Percentiles rank a stretch among this genome's conserved stretches.
Conservation (phyloP, 2,113 vertebrate genomes). For the Bostrychus sinensis region DNA sequence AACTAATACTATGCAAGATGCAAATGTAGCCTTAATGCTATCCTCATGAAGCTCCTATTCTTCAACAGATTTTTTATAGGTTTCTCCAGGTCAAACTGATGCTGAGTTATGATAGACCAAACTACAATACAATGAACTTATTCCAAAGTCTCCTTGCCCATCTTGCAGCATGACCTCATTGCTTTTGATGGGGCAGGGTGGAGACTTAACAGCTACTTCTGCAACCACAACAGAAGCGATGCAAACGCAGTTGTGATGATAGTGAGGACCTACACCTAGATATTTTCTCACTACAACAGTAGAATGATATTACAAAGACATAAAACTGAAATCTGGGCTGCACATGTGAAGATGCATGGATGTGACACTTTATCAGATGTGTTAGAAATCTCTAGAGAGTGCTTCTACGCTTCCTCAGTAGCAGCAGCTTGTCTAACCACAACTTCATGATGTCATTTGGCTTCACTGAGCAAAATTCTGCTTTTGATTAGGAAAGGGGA, state of each 20-base stretch:
- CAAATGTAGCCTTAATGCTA: neutral
- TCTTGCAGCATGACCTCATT: slow-evolving; percentile 39
- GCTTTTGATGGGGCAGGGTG: slow-evolving; percentile 24
- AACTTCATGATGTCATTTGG: slow-evolving; percentile 51
- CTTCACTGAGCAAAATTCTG: slow-evolving; percentile 39
- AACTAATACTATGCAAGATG: no score
- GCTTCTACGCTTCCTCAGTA: slow-evolving; percentile 30
- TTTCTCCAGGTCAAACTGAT: neutral
- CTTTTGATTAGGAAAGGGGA: slow-evolving; percentile 49
- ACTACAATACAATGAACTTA: neutral
- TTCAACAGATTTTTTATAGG: no score
- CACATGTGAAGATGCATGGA: neutral
- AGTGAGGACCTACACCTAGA: slow-evolving; percentile 5
- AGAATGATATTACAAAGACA: neutral
- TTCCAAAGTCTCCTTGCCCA: slow-evolving; percentile 11
- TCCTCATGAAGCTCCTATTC: neutral
- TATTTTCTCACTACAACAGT: neutral
- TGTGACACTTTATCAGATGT: neutral
- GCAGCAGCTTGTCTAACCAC: slow-evolving; percentile 45
- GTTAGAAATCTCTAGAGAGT: neutral
- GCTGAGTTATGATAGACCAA: neutral
- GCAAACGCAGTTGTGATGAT: slow-evolving; percentile 39
- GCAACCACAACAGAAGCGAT: slow-evolving; percentile 57
- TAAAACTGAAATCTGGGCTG: no score
- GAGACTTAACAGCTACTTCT: slow-evolving; percentile 36